Evolutionary conservation across 2,888 invertebrate genomes (phyloP).

Genomic region (Clunio marinus): DNA sequence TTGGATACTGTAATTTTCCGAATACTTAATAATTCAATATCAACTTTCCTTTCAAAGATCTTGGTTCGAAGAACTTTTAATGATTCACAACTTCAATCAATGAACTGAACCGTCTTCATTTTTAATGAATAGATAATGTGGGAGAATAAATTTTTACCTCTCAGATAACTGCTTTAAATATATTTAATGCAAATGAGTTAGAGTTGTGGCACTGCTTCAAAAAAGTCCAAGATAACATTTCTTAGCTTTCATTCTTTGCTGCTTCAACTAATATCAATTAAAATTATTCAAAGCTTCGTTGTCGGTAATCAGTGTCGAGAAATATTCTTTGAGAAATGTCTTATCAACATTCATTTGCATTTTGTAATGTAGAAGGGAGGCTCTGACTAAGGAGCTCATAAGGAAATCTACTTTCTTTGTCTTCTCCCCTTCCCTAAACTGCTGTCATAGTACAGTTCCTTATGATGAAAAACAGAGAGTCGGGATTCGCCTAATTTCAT

Average conservation of each 20-base stretch:
- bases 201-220: neutral
- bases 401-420: neutral
- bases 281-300: slow-evolving; percentile 17
- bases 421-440: neutral
- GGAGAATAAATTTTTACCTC: neutral
- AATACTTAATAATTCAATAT: neutral
- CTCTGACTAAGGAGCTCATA: neutral
- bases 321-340: neutral
- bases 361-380: slow-evolving; percentile 22
- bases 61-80: no score
- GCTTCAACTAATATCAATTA: slow-evolving; percentile 24
- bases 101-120: no score
- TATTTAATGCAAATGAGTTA: slow-evolving; percentile 4
- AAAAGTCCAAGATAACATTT: slow-evolving; percentile 1
- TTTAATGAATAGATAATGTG: slow-evolving; percentile 6
- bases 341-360: slow-evolving; percentile 38
- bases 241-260: no score
- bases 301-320: slow-evolving; percentile 18
- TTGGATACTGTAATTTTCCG: slow-evolving; percentile 21
- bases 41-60: no score
- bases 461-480: neutral
- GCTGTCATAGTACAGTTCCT: neutral
- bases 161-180: slow-evolving; percentile 1
- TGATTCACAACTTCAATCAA: no score
- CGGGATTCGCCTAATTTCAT: slow-evolving; percentile 21